Evolutionary conservation across 2,888 invertebrate genomes (phyloP).

Genomic region (Drosophila putrida): DNA sequence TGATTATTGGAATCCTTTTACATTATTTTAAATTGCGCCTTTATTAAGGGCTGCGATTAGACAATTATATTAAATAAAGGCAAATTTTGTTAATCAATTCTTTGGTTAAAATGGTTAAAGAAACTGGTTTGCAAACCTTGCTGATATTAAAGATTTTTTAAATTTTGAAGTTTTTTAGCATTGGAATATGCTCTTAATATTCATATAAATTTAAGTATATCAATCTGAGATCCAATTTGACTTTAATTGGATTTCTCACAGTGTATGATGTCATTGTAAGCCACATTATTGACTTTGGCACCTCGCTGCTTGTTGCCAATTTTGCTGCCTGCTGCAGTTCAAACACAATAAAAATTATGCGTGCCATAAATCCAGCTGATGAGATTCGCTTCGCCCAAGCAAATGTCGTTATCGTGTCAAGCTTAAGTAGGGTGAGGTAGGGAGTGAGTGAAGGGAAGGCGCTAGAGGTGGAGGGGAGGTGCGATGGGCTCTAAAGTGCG

Average conservation of each 20-base stretch:
- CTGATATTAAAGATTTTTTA: no score
- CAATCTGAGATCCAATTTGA: no score
- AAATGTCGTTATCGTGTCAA: slow-evolving; percentile 78
- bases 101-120: no score
- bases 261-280: slow-evolving; percentile 39
- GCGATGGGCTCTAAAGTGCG: slow-evolving; percentile 48
- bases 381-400: slow-evolving; percentile 73
- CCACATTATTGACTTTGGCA: slow-evolving; percentile 57
- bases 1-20: no score
- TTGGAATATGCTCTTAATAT: no score
- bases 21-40: no score
- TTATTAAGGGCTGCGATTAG: no score
- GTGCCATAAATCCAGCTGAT: slow-evolving; percentile 82
- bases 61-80: no score
- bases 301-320: slow-evolving; percentile 57
- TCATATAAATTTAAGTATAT: no score
- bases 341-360: slow-evolving; percentile 82
- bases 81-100: no score
- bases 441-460: background rate
- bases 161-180: no score
- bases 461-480: slow-evolving; percentile 1
- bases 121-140: no score
- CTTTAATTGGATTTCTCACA: slow-evolving; percentile 8
- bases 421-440: slow-evolving; percentile 50
- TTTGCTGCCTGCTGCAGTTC: slow-evolving; percentile 65